Conservation (phyloP, 2,113 vertebrate species). For the Numida meleagris region DNA sequence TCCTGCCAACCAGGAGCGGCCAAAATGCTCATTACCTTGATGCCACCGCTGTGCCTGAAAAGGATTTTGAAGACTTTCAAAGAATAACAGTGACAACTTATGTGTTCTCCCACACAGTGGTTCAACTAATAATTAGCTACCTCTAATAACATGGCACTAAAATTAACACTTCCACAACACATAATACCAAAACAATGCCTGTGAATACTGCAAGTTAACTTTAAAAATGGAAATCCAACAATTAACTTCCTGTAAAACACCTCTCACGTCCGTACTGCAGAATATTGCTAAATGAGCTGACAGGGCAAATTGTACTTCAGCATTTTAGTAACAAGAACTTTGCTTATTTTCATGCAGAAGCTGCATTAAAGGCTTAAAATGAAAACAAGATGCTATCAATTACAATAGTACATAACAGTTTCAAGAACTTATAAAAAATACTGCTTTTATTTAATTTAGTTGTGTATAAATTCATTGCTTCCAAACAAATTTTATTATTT, state of each 20-base stretch:
- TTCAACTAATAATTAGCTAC: not conserved
- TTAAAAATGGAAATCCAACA: not conserved
- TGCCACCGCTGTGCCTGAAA: constrained; percentile 93
- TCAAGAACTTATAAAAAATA: not conserved
- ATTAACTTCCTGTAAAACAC: not conserved
- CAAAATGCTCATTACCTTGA: constrained; percentile 96
- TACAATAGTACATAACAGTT: not conserved
- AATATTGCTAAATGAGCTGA: not conserved
- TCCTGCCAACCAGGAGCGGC: constrained; percentile 89
- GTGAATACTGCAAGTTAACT: not conserved
- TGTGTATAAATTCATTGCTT: not conserved
- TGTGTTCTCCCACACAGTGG: not conserved
- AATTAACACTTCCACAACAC: not conserved
- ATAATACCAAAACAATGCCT: not conserved
- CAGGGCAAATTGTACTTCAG: not conserved
- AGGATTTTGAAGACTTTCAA: constrained; percentile 18
- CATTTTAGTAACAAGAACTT: not conserved
- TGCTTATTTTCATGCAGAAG: not conserved
- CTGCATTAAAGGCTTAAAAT: not conserved
- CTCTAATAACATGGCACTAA: not conserved
- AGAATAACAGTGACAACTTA: not conserved
- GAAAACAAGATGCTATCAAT: not conserved
- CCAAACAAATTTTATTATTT: not conserved
- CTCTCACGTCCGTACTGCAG: not conserved
- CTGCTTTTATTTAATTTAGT: not conserved